These are phyloP conservation scores for Sapajus apella DNA, from an alignment of 2,113 vertebrate species.

Conservation along the genomic window DNA sequence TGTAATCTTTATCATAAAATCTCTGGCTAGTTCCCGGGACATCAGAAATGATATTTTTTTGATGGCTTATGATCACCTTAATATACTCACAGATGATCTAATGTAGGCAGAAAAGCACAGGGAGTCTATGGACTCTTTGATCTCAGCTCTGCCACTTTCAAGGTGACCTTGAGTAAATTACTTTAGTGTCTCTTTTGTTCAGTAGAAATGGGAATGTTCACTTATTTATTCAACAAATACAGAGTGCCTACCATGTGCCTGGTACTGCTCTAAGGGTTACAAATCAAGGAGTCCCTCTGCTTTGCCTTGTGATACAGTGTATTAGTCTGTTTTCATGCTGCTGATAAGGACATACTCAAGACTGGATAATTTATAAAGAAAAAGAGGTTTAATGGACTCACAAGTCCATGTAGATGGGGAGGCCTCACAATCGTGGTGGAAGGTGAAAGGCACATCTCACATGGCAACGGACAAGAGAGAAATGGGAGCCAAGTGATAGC, in stretches of 20 bases:
- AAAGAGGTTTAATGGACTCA: too few relatives aligned
- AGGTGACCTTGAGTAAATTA: constrained; percentile 38
- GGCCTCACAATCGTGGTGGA: too few relatives aligned
- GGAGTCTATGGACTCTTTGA: neutral
- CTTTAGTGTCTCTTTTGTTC: neutral
- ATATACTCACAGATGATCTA: neutral
- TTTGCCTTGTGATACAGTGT: neutral
- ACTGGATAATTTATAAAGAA: too few relatives aligned
- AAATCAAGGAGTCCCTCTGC: neutral
- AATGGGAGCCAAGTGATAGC: neutral
- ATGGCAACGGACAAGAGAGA: too few relatives aligned
- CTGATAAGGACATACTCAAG: too few relatives aligned
- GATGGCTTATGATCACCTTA: neutral
- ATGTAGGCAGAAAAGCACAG: neutral
- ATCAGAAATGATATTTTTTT: constrained; percentile 20
- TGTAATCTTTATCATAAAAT: neutral
- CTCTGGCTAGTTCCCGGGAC: neutral
- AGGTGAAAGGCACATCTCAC: too few relatives aligned
- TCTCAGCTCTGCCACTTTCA: neutral
- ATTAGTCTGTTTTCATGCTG: too few relatives aligned
- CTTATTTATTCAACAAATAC: neutral
- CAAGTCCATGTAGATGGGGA: too few relatives aligned
- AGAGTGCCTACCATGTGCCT: neutral
- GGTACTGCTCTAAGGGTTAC: neutral
- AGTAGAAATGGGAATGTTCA: neutral